A percentile compares a stretch with the other conserved stretches of the same genome.
Evolutionary conservation across 1,140 invertebrate genomes (phyloP).

Genomic region (Drosophila arawakana): DNA sequence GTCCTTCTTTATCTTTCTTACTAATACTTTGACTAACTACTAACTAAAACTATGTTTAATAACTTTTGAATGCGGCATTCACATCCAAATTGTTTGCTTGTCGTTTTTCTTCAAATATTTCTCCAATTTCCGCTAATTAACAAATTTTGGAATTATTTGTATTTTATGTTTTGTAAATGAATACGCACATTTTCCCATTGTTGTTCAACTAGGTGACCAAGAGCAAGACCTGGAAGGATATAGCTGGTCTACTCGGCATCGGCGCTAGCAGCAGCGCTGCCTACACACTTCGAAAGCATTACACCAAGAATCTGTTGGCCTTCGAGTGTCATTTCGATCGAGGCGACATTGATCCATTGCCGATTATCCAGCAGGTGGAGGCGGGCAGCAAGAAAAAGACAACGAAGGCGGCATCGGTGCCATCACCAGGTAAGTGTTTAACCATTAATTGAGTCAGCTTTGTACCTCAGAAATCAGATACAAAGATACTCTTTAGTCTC

Average conservation of each 20-base stretch:
- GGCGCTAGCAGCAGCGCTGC: conserved; percentile 98
- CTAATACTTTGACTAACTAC: conserved; percentile 28
- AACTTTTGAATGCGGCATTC: conserved; percentile 28
- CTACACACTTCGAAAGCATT: conserved; percentile 98
- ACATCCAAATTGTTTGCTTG: conserved; percentile 26
- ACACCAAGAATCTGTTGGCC: conserved; percentile 97
- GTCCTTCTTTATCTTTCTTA: conserved; percentile 16
- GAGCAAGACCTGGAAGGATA: conserved; percentile 99
- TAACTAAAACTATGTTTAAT: conserved; percentile 1
- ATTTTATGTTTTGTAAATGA: conserved; percentile 29
- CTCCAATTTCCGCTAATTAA: conserved; percentile 19
- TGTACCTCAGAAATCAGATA: neutral
- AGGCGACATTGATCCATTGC: conserved; percentile 97
- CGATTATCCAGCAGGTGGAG: conserved; percentile 97
- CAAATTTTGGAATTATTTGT: conserved; percentile 14
- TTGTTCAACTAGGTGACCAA: conserved; percentile 93
- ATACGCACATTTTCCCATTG: conserved; percentile 53
- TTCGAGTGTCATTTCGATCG: conserved; percentile 99
- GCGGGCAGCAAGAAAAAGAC: conserved; percentile 95
- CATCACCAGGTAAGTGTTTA: conserved; percentile 89
- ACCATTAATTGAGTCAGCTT: neutral
- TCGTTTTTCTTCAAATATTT: conserved; percentile 4
- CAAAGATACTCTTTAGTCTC: neutral
- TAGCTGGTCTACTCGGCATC: conserved; percentile 96
- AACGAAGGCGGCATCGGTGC: conserved; percentile 92